Evolutionary conservation across 2,888 invertebrate species (phyloP), one percentile per base, ranked within the genome.

Genomic region (Polyommatus icarus): DNA sequence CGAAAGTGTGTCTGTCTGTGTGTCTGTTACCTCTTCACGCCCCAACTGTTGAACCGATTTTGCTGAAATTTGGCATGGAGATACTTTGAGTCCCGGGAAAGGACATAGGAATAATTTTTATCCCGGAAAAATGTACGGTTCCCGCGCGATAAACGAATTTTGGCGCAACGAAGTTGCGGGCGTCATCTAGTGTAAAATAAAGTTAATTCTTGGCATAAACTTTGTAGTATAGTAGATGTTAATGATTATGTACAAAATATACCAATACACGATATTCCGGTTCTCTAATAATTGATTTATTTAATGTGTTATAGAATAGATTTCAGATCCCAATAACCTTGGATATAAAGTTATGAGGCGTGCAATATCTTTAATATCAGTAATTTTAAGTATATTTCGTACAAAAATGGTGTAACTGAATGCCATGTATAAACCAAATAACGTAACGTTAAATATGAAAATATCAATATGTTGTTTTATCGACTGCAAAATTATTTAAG

Each of bases 241-340:
- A 32, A 29, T 67, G 29, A 67, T 29, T 6, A 29, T 67, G 6
- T 29, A 67, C 67, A 67, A 67, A 67, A 29, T 32, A 32, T 18
- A 29, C 10, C 24, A 61, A 61, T 24, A 61, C 24, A 10, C 4
- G 61, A 20, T 67, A 67, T 67, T 67, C 67, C 29, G 67, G 67
- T 67, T 67, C 29, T 15, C 29, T 67, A 67, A 67, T 67, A 67
- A 67, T 67, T 67, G 67, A 67, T 67, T 67, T 29, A 67, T 67
- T 67, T 15, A 67, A 67, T 29, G 67, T 32, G 29, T 32, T 67
- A 67, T 8, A 67, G 29, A 15, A 67, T 29, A 29, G 15, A 67
- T 67, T 67, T 67, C 15, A 67, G 29, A 18, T 67, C 67, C 67
- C 1, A 29, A 18, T 67, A 67, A 32, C 29, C 67, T 32, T 67